Evolutionary conservation across 2,113 vertebrate species (phyloP), one percentile per base, ranked within the genome.

Genomic region (Pluvianellus socialis): DNA sequence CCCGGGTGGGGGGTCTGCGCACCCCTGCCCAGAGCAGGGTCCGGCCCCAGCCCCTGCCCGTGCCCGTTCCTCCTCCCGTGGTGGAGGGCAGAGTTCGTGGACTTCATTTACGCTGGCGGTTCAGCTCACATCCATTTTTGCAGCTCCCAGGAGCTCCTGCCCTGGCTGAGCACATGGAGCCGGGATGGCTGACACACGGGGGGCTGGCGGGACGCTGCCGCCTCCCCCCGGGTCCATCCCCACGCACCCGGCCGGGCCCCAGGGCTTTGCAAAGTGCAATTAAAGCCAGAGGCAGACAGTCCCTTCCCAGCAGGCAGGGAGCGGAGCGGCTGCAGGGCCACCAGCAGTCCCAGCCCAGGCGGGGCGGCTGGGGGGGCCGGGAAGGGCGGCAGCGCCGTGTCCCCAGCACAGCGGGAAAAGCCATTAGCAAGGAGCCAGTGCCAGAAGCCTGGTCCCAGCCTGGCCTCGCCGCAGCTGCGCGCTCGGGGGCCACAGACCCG

Each of bases 381-480:
- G 89, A 40, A 35, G 44, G 62, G 42, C 3, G 5, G 62, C 53
- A 63, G 32, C 3, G 2, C 35, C 2, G 3, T 13, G 35, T 63
- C 67, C 68, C 63, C 63, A 45, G 81, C 63, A 17, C 81, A 86
- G 70, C 26, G 2, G 92, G 82, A 76, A 90, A 90, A 90, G 44
- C 70, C 44, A 66, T 81, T 40, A 90, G 75, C 24, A 5, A 3
- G 62, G 44, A 75, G 49, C 7, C 2, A 50, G 32, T 1, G 49
- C 68, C 47, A 61, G 61, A 50, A 83, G 73, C 20, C 12, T 0
- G 18, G 59, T 40, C 52, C 72, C 73, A 79, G 66, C 65, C 50
- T 5, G 1, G 26, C 16, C 35, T 30, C 42, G 3, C 13, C 1
- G 3, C 1, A 1, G 27, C 62, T 5, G 26, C 7, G 1, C 0